Conservation (phyloP, 1,140 invertebrate genomes). For the Anastrepha ludens region DNA sequence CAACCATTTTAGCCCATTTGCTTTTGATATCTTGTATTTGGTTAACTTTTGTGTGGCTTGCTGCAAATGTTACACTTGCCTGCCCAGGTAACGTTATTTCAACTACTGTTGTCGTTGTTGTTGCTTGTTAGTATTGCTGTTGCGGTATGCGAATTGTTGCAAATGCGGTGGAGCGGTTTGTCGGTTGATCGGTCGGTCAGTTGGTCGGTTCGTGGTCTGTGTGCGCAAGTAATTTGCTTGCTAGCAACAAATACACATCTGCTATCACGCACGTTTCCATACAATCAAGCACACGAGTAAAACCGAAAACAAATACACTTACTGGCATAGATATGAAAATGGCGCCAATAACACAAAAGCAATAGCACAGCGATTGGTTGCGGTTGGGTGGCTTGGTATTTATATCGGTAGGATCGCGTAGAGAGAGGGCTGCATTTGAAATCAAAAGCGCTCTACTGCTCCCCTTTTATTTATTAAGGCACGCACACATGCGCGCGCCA, state of each 20-base stretch:
- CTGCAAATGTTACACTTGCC: not conserved
- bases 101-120: not conserved
- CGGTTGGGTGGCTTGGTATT: not conserved
- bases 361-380: not conserved
- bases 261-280: not conserved
- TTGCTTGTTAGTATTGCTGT: not conserved
- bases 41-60: constrained; percentile 1
- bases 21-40: not conserved
- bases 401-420: too few relatives aligned
- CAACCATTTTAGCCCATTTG: constrained; percentile 25
- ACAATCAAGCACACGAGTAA: not conserved
- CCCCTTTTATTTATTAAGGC: too few relatives aligned
- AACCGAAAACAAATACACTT: not conserved
- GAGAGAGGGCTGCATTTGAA: too few relatives aligned
- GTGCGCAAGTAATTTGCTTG: constrained; percentile 15
- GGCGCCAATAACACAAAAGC: not conserved
- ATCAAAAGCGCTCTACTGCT: too few relatives aligned
- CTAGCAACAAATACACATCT: not conserved
- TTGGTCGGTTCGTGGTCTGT: constrained; percentile 20
- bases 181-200: constrained; percentile 9
- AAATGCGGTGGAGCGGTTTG: constrained; percentile 31
- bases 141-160: constrained; percentile 37
- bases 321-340: not conserved
- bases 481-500: too few relatives aligned
- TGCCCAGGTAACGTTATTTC: not conserved